Percentiles rank a stretch among this genome's conserved stretches.
phyloP scores from a whole-genome alignment of 2,797 vertebrate genomes.

The Picus viridis region DNA sequence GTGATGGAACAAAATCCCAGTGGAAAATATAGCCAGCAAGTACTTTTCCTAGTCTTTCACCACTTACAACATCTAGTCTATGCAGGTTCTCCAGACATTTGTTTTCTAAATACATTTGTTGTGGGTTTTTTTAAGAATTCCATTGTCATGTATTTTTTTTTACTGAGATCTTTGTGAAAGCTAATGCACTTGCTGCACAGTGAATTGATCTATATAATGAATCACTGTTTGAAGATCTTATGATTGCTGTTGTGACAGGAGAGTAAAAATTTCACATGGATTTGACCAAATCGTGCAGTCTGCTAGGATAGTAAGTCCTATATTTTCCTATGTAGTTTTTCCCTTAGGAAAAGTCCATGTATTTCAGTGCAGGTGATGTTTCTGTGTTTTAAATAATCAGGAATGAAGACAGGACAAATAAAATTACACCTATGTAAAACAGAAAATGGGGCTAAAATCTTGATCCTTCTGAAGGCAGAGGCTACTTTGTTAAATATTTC shows the following conservation, averaged over 20 bases:
- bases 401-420: background rate
- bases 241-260: background rate
- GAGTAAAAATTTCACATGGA: background rate
- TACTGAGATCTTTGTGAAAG: background rate
- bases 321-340: background rate
- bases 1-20: background rate
- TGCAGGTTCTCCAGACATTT: background rate
- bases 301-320: background rate
- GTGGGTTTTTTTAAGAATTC: background rate
- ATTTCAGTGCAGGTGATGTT: background rate
- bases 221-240: background rate
- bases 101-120: background rate
- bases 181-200: background rate
- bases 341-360: background rate
- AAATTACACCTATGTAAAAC: background rate
- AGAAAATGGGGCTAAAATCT: background rate
- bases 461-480: background rate
- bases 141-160: background rate
- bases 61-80: background rate
- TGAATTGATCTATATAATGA: background rate
- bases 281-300: background rate
- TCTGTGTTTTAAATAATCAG: background rate
- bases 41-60: background rate
- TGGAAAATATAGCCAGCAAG: background rate
- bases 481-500: background rate